A percentile compares a stretch with the other conserved stretches of the same genome.
Evolutionary conservation across 1,140 invertebrate genomes (phyloP).

Genomic region (Argopecten irradians): DNA sequence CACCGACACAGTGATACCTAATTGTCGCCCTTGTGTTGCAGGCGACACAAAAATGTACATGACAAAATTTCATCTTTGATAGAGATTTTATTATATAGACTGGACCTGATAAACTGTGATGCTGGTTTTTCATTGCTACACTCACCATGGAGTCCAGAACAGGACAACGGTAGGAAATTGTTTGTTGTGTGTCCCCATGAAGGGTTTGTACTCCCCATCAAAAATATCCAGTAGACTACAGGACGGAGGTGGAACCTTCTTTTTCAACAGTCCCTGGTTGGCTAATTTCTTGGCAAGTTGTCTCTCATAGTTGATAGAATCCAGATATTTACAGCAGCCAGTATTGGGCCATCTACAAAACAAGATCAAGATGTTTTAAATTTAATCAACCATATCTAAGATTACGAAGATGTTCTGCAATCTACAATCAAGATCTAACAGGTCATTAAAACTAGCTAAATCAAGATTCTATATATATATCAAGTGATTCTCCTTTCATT

Average conservation of each 20-base stretch:
- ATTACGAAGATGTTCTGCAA: neutral
- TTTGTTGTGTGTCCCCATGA: constrained; percentile 64
- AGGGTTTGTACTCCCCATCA: constrained; percentile 72
- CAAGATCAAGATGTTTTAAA: constrained; percentile 32
- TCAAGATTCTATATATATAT: too few relatives aligned
- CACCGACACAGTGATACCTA: too few relatives aligned
- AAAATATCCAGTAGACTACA: constrained; percentile 74
- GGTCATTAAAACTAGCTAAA: too few relatives aligned
- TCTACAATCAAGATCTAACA: too few relatives aligned
- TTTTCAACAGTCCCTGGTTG: constrained; percentile 73
- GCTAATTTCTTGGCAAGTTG: constrained; percentile 71
- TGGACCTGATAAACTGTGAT: neutral
- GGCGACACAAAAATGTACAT: too few relatives aligned
- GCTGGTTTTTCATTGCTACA: constrained; percentile 29
- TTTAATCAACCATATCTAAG: too few relatives aligned
- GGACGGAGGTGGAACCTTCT: constrained; percentile 69
- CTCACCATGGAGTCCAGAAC: constrained; percentile 76
- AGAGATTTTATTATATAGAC: too few relatives aligned
- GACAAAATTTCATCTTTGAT: neutral
- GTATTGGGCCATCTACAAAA: constrained; percentile 70
- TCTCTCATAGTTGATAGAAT: constrained; percentile 69
- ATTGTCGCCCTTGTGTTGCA: too few relatives aligned
- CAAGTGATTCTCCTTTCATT: too few relatives aligned
- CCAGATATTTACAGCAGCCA: constrained; percentile 74
- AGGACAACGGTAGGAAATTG: constrained; percentile 69